Evolutionary conservation across 2,797 vertebrate species (phyloP).

Genomic region (Falco columbarius): DNA sequence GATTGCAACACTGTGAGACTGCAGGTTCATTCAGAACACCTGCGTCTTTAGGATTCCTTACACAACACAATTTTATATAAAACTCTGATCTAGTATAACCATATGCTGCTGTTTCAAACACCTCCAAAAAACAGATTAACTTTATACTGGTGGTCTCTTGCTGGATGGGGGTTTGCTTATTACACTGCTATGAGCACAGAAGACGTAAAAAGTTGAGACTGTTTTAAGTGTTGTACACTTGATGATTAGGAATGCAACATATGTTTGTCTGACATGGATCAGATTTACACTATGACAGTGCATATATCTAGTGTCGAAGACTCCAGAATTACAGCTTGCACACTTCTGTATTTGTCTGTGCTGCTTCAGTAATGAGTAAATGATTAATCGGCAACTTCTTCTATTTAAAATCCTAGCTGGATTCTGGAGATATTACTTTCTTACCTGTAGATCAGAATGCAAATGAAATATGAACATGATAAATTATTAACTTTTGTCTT

Average conservation of each 20-base stretch:
- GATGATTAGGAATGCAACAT: background rate
- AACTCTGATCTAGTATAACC: background rate
- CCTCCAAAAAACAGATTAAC: background rate
- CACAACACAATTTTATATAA: background rate
- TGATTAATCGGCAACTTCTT: background rate
- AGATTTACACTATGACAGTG: background rate
- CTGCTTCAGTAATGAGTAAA: background rate
- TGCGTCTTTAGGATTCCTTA: background rate
- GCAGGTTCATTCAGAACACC: background rate
- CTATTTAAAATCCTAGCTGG: background rate
- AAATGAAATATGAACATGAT: background rate
- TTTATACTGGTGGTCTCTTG: background rate
- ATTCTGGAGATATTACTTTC: background rate
- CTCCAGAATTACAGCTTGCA: background rate
- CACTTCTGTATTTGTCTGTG: background rate
- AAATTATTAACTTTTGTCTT: background rate
- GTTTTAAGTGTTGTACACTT: accelerated
- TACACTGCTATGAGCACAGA: background rate
- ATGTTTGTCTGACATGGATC: background rate
- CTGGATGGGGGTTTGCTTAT: background rate
- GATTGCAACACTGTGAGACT: background rate
- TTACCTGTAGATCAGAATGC: background rate
- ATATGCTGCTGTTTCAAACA: background rate
- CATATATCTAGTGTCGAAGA: accelerated
- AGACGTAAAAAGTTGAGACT: background rate